Evolutionary conservation across 2,888 invertebrate genomes (phyloP), one percentile per base, ranked within the genome.

Genomic region (Dusona sp.): DNA sequence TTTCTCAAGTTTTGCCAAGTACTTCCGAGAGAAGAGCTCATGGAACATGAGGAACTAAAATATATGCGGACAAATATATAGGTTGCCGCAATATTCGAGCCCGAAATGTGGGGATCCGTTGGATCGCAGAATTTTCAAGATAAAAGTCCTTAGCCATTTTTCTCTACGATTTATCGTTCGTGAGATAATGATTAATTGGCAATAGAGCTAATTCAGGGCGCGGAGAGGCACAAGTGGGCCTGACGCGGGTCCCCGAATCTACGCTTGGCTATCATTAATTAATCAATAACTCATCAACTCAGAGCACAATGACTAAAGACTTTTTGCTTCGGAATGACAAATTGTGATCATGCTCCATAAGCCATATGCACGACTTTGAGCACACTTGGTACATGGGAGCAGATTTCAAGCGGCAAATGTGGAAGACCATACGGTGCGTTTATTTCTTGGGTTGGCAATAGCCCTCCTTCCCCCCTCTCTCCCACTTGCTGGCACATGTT

Each of bases 371-470:
- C n/a, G 54, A 29, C 19, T 54, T n/a, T 51, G 11, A 16, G 33
- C 8, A 45, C 42, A 38, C 45, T n/a, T 19, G 48, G 25, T 67
- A 67, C n/a, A 45, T 45, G 45, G 16, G 16, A 67, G 65, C 51
- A 65, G 70, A 25, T 48, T 70, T 48, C 48, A 9, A 70, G 42
- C 67, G 36, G 54, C 11, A 48, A 67, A 78, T 25, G 54, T 77
- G 65, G 77, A 65, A 78, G 68, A 78, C 54, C 78, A 68, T 78
- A 78, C 9, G 54, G 78, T 68, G 65, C 78, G 67, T 54, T 54
- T 54, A 78, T 68, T 51, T n/a, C 36, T 65, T 65, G 19, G 13
- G 22, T 51, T 36, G 77, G 57, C 61, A 25, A 22, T 78, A 16
- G 48, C 51, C 48, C 19, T 42, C n/a, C n/a, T n/a, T n/a, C n/a